Base-by-base conservation (phyloP, 2,888 invertebrate species). In the Trisateles emortualis region DNA sequence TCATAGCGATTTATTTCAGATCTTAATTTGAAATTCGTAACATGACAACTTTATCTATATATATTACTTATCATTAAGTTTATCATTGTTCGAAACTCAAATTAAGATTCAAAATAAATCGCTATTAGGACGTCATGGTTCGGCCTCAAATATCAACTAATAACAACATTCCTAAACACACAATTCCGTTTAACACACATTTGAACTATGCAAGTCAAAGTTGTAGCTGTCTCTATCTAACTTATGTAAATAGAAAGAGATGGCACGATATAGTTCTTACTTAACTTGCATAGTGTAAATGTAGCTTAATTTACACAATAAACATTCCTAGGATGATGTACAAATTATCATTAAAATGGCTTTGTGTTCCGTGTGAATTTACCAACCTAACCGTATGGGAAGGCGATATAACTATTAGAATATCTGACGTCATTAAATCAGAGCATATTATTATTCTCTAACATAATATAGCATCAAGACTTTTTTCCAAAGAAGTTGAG, bases 321-420 rank as follows among this genome's bases (percentile, higher is more conserved):
- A 49, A 68, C 70, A 71, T 71, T 71, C 70, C 70, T 46, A 22
- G 3, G 36, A 38, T 35, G 40, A 54, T 68, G 68, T 65, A 68
- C 64, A 67, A 64, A 65, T 52, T 39, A 49, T 48, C 29, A 59
- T 42, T 38, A 62, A 43, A 41, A n/a, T n/a, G 30, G 68, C 70
- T 70, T 70, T 65, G 65, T 61, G 59, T 67, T 61, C 43, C 24
- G 71, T 68, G 70, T 70, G 70, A 59, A 58, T 64, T 69, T 46
- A n/a, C n/a, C 26, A 45, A 8, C 29, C 22, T 22, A 14, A 9
- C 9, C n/a, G 14, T 39, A 17, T 36, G 14, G n/a, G n/a, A n/a
- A n/a, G n/a, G n/a, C n/a, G 14, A 30, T 14, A 22, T 42, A 46
- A 52, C 36, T 29, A 16, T 53, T 43, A 43, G 38, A 10, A 9